Conservation (phyloP, 2,888 invertebrate species). For the Apotomis capreana region DNA sequence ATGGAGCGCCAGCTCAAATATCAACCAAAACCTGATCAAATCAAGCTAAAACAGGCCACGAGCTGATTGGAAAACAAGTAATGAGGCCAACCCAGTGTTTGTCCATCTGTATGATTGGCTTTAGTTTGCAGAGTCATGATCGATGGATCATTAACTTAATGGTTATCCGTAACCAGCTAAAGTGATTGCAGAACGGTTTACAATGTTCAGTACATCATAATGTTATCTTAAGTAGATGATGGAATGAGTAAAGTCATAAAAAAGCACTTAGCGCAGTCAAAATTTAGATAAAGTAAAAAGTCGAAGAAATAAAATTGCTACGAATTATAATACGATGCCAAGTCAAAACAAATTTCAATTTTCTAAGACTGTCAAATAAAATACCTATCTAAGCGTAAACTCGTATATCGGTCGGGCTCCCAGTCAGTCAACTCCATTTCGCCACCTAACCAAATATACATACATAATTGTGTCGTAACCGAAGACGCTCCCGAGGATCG, state of each 20-base stretch:
- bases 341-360: too few species aligned
- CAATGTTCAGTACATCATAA: background rate
- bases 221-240: too few species aligned
- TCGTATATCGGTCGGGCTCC: background rate
- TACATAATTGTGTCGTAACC: slow-evolving; percentile 41
- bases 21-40: slow-evolving; percentile 34
- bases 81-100: slow-evolving; percentile 35
- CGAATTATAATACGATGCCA: too few species aligned
- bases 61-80: slow-evolving; percentile 27
- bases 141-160: slow-evolving; percentile 70
- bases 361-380: too few species aligned
- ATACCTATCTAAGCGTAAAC: too few species aligned
- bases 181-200: slow-evolving; percentile 41
- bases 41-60: slow-evolving; percentile 17
- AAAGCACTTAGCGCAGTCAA: too few species aligned
- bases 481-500: slow-evolving; percentile 48
- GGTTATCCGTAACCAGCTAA: slow-evolving; percentile 47
- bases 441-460: slow-evolving; percentile 33
- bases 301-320: too few species aligned
- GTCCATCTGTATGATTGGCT: slow-evolving; percentile 27
- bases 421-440: slow-evolving; percentile 24
- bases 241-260: too few species aligned
- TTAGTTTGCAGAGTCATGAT: slow-evolving; percentile 56
- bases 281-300: too few species aligned
- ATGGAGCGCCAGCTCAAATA: slow-evolving; percentile 19